Evolutionary conservation across 2,797 vertebrate species (phyloP).

Genomic region (Pipistrellus kuhlii): DNA sequence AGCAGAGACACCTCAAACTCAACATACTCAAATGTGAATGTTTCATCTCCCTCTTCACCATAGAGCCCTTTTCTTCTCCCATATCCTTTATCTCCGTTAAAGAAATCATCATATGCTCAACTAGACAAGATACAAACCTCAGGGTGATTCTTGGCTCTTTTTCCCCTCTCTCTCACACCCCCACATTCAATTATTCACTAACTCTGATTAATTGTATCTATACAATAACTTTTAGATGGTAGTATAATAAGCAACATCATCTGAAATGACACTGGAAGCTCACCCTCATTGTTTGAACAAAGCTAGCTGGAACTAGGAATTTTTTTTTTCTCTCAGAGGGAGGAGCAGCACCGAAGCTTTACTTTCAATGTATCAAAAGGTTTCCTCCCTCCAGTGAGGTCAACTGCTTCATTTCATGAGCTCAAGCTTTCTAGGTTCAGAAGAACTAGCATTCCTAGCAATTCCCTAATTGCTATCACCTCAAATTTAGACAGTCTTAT

Average conservation of each 20-base stretch:
- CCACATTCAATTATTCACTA: neutral
- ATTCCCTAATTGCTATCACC: neutral
- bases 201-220: neutral
- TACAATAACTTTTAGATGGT: neutral
- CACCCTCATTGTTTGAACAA: neutral
- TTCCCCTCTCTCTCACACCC: neutral
- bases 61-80: neutral
- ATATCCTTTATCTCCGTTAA: neutral
- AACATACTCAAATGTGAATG: neutral
- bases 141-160: neutral
- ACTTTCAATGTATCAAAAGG: neutral
- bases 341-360: neutral
- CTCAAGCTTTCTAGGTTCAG: neutral
- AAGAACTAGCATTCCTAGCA: neutral
- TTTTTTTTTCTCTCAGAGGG: neutral
- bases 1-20: neutral
- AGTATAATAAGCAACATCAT: neutral
- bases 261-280: neutral
- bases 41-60: neutral
- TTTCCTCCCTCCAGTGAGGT: neutral
- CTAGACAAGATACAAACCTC: neutral
- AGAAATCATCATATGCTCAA: neutral
- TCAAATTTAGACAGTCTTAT: neutral
- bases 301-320: neutral
- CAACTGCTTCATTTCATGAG: neutral